Evolutionary conservation across 2,888 invertebrate genomes (phyloP).

Genomic region (Drosophila phalerata): DNA sequence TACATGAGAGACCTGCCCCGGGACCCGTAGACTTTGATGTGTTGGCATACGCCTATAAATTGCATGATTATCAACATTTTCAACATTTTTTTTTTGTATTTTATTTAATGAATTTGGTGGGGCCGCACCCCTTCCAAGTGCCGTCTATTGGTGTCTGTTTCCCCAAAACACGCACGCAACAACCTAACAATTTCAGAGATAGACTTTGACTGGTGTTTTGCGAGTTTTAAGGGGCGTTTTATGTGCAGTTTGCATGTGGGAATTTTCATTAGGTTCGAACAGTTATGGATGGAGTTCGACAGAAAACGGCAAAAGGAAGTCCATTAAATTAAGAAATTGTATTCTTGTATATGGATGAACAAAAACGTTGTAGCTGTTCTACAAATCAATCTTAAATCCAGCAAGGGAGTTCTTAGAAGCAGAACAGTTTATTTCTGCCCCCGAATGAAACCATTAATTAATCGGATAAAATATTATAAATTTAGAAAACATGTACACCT

Average conservation of each 20-base stretch:
- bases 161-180: slow-evolving; percentile 55
- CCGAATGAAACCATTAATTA: not conserved
- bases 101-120: slow-evolving; percentile 65
- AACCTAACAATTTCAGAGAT: slow-evolving; percentile 47
- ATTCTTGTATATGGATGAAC: not conserved
- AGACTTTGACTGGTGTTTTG: slow-evolving; percentile 35
- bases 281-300: slow-evolving; percentile 18
- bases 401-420: not conserved
- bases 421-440: not conserved
- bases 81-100: slow-evolving; percentile 56
- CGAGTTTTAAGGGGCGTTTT: slow-evolving; percentile 60
- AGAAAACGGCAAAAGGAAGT: slow-evolving; percentile 22
- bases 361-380: not conserved
- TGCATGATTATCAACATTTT: slow-evolving; percentile 74
- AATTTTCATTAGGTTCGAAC: slow-evolving; percentile 42
- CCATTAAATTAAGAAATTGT: slow-evolving; percentile 31
- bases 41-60: slow-evolving; percentile 79
- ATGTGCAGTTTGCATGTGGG: slow-evolving; percentile 77
- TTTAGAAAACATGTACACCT: not conserved
- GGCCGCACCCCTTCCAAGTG: slow-evolving; percentile 52
- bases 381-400: not conserved
- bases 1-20: slow-evolving; percentile 70
- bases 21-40: slow-evolving; percentile 65
- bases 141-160: slow-evolving; percentile 7
- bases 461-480: not conserved